phyloP scores from a whole-genome alignment of 1,140 invertebrate genomes.

The Drosophila equinoxialis region DNA sequence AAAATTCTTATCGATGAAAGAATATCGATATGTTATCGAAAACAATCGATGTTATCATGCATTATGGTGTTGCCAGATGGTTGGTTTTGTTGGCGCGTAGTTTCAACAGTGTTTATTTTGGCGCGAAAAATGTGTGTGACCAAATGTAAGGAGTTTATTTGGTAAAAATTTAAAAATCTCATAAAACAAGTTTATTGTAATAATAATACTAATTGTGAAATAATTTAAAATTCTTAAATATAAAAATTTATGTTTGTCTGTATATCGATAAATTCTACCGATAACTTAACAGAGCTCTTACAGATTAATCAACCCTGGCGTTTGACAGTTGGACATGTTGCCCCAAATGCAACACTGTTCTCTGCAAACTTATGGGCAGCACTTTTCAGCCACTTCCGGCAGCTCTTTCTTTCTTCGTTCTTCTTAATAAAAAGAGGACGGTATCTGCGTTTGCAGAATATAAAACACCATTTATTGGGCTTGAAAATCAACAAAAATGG shows the following conservation, averaged over 20 bases:
- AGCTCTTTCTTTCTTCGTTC: conserved; percentile 79
- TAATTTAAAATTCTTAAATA: too few species aligned
- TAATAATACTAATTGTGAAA: too few species aligned
- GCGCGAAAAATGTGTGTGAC: too few species aligned
- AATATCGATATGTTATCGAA: too few species aligned
- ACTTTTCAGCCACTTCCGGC: conserved; percentile 69
- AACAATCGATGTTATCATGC: too few species aligned
- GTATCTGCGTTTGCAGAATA: conserved; percentile 78
- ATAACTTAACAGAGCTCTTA: conserved; percentile 21
- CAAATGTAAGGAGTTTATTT: too few species aligned
- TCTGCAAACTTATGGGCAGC: conserved; percentile 48
- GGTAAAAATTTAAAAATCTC: too few species aligned
- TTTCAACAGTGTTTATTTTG: too few species aligned
- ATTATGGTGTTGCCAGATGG: too few species aligned
- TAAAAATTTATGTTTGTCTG: neutral
- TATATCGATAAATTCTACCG: neutral
- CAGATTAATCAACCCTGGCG: neutral
- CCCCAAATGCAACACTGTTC: conserved; percentile 52
- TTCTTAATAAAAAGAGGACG: conserved; percentile 80
- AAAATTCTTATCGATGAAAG: too few species aligned
- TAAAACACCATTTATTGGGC: conserved; percentile 70
- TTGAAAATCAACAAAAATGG: conserved; percentile 81
- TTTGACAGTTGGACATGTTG: conserved; percentile 58
- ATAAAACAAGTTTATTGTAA: too few species aligned
- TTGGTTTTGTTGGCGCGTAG: too few species aligned